Base-by-base conservation (phyloP, 2,888 invertebrate genomes). In the Cerastis leucographa region DNA sequence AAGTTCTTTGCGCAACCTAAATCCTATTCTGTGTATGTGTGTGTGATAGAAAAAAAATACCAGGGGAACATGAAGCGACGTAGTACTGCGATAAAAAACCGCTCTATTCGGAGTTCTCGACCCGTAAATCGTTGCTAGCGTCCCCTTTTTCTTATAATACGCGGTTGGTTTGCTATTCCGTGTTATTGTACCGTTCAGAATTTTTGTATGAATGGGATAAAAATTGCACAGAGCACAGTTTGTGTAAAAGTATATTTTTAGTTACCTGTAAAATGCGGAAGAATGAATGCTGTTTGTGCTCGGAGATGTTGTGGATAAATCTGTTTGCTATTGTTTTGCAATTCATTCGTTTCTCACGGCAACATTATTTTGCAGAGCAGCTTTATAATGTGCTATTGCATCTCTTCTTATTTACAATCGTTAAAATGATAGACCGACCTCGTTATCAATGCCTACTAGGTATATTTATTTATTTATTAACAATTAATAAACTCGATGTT, bases 81-180 rank as follows among this genome's bases (percentile, higher is more conserved):
- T 87, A 89, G 89, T 89, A 87, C 86, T 88, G 79, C 88, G 81
- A 91, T 91, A 89, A 89, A 76, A 90, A 91, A 89, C 87, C 88
- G 88, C 83, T 88, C 89, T 87, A 92, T 93, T 93, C 91, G 89
- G 79, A 90, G 76, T 89, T 87, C 81, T 81, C 90, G 91, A 92
- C 90, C 94, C 93, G 93, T 93, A 90, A 94, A 93, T 90, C 89
- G 89, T 88, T 88, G 90, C 87, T 86, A 81, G 86, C 86, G 88
- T 89, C 88, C 89, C 83, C 83, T 88, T 85, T 89, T 90, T 89
- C 89, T 89, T 86, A 83, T 83, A 85, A 90, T 88, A 85, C 84
- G 87, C 89, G 90, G 89, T 87, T 85, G 87, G 87, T 88, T 90
- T 88, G 88, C 83, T 85, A 88, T 88, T 85, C 80, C 85, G 82